These are phyloP conservation scores for Garrulus glandarius DNA, from an alignment of 2,797 vertebrate genomes.

Conservation along the genomic window DNA sequence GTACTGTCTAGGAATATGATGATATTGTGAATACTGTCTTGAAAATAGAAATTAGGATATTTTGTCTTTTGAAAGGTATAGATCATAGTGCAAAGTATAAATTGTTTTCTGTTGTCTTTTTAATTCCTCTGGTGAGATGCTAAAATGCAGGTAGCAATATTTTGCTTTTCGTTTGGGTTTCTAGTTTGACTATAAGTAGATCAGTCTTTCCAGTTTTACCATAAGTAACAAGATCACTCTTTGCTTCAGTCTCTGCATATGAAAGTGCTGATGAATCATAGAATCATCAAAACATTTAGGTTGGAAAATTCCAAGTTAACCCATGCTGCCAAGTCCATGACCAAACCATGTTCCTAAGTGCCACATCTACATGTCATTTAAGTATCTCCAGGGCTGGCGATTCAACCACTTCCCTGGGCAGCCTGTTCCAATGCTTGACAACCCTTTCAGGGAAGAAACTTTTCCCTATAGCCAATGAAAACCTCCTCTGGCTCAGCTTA, in stretches of 20 bases:
- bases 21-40: neutral
- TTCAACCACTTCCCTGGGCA: neutral
- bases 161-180: neutral
- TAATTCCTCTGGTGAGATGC: neutral
- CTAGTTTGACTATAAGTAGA: neutral
- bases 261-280: neutral
- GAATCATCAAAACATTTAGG: neutral
- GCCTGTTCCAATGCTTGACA: neutral
- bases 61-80: neutral
- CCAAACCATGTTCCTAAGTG: neutral
- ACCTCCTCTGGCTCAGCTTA: neutral
- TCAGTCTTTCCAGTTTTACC: neutral
- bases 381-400: neutral
- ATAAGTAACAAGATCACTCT: neutral
- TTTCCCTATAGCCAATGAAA: neutral
- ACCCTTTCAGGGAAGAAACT: neutral
- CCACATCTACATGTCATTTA: neutral
- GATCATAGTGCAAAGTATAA: neutral
- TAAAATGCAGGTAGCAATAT: neutral
- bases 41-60: neutral
- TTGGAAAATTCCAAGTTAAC: neutral
- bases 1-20: neutral
- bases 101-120: neutral
- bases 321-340: neutral
- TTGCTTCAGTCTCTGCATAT: neutral